Percentiles rank a stretch among this genome's conserved stretches.
Evolutionary conservation across 2,797 vertebrate species (phyloP).

Genomic region (Rhynchonycteris naso): DNA sequence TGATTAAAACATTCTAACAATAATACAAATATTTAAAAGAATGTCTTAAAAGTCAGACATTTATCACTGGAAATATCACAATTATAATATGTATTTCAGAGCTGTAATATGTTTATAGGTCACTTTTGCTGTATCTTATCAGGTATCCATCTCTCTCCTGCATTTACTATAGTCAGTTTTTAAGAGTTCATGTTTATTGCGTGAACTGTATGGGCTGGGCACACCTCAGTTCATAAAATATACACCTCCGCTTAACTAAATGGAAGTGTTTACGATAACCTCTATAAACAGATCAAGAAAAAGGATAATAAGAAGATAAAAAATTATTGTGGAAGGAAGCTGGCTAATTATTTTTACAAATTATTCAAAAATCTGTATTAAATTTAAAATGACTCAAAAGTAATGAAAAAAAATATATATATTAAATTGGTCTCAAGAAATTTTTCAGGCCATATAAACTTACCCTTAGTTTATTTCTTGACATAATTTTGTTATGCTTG

Average conservation of each 20-base stretch:
- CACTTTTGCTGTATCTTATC: conserved; percentile 53
- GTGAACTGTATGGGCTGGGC: conserved; percentile 70
- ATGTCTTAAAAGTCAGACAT: conserved; percentile 77
- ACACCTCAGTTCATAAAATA: conserved; percentile 66
- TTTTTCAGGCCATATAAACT: conserved; percentile 69
- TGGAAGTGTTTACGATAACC: conserved; percentile 59
- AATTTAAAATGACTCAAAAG: conserved; percentile 66
- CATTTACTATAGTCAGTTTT: conserved; percentile 65
- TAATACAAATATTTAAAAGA: conserved; percentile 79
- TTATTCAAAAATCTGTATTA: conserved; percentile 56
- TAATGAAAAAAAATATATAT: conserved; percentile 60
- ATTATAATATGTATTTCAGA: conserved; percentile 76
- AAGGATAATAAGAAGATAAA: conserved; percentile 30
- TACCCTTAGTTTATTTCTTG: conserved; percentile 57
- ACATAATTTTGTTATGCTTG: not conserved
- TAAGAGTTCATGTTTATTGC: conserved; percentile 63
- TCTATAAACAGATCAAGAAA: conserved; percentile 56
- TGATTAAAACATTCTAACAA: conserved; percentile 67
- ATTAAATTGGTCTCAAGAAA: conserved; percentile 61
- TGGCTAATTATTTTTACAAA: conserved; percentile 48
- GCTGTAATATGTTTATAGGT: conserved; percentile 65
- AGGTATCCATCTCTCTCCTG: conserved; percentile 57
- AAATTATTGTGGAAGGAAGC: not conserved
- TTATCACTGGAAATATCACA: conserved; percentile 77
- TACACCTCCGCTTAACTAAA: conserved; percentile 69